phyloP scores from a whole-genome alignment of 2,888 invertebrate genomes.

The Epirrhoe alternata region DNA sequence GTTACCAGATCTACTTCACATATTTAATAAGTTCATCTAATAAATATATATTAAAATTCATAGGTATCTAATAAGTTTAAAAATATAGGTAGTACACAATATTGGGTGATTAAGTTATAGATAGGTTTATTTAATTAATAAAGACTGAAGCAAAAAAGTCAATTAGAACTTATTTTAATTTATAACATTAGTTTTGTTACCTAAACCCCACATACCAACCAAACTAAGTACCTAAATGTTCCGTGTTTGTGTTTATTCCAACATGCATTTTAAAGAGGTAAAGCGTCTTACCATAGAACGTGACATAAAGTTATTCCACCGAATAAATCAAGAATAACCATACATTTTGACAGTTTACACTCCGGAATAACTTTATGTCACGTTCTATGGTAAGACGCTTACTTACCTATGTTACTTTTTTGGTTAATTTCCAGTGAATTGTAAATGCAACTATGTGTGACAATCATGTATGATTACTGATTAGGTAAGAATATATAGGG shows the following conservation, averaged over 20 bases:
- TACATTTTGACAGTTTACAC: too few relatives aligned
- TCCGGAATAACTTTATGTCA: too few relatives aligned
- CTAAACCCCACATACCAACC: not conserved
- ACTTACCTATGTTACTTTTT: not conserved
- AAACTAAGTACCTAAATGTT: not conserved
- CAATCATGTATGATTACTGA: not conserved
- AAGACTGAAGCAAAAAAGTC: constrained; percentile 70
- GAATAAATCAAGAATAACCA: too few relatives aligned
- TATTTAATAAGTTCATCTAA: too few relatives aligned
- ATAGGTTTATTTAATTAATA: constrained; percentile 27
- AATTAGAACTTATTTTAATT: constrained; percentile 52
- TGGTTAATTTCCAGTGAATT: not conserved
- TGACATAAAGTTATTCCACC: too few relatives aligned
- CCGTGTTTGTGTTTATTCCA: not conserved
- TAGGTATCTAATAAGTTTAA: too few relatives aligned
- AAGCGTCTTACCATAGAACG: too few relatives aligned
- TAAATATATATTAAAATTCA: too few relatives aligned
- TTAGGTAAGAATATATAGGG: not conserved
- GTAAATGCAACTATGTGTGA: not conserved
- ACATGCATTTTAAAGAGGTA: not conserved
- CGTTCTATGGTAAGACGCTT: too few relatives aligned
- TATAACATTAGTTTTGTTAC: not conserved
- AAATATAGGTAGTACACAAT: constrained; percentile 8
- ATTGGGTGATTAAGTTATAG: not conserved
- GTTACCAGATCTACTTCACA: too few relatives aligned